Conservation (phyloP, 2,888 invertebrate genomes). For the Cephus spinipes region DNA sequence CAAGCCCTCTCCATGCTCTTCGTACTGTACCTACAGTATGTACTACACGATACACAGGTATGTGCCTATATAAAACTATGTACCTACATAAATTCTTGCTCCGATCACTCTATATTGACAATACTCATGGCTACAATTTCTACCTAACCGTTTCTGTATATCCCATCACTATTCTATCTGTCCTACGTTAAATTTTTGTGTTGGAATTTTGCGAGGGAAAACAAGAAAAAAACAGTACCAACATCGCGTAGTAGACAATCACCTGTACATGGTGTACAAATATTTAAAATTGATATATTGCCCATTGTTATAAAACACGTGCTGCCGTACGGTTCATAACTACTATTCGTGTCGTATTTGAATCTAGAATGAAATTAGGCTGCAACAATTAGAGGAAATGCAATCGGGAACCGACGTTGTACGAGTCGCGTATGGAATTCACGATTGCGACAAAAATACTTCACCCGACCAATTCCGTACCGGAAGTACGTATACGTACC, state of each 20-base stretch:
- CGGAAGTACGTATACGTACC: not conserved
- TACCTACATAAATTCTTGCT: not conserved
- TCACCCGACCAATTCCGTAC: not conserved
- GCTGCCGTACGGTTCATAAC: not conserved
- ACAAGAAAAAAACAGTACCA: not conserved
- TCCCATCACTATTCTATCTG: not conserved
- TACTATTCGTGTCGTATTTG: not conserved
- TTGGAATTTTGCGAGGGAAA: not conserved
- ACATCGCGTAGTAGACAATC: not conserved
- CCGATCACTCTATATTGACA: not conserved
- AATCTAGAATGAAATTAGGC: not conserved
- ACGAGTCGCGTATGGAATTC: not conserved
- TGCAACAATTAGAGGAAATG: not conserved
- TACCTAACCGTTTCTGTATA: not conserved
- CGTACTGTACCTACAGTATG: not conserved
- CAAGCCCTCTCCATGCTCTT: not conserved
- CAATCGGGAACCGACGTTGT: not conserved
- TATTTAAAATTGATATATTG: not conserved
- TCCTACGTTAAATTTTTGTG: not conserved
- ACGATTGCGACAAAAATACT: not conserved
- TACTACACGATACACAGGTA: not conserved
- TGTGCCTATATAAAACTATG: not conserved
- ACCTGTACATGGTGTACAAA: not conserved
- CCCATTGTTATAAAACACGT: not conserved
- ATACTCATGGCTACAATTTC: not conserved